A percentile compares a stretch with the other conserved stretches of the same genome.
phyloP scores from a whole-genome alignment of 64 coral and sea anemone genomes.

The Dendronephthya gigantea region DNA sequence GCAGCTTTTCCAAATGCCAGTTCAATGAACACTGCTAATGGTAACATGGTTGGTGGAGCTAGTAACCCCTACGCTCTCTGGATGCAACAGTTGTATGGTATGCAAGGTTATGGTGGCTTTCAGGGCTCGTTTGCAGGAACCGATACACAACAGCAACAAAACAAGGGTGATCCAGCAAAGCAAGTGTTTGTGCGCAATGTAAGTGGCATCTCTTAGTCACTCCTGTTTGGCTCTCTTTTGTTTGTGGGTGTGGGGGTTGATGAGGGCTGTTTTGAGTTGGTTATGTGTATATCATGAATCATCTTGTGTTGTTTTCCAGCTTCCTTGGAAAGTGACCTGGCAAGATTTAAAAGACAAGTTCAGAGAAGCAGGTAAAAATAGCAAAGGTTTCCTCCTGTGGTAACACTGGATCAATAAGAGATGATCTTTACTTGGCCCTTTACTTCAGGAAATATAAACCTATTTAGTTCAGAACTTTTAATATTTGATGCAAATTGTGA shows the following conservation, averaged over 20 bases:
- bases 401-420: no score
- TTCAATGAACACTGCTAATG: background rate
- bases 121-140: background rate
- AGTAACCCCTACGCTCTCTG: background rate
- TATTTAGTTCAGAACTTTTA: background rate
- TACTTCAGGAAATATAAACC: no score
- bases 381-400: no score
- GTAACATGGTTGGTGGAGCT: background rate
- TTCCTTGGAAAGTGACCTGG: conserved; percentile 94
- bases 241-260: background rate
- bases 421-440: no score
- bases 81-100: background rate
- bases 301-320: conserved; percentile 31
- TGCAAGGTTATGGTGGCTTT: background rate
- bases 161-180: conserved; percentile 38
- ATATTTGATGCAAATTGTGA: background rate
- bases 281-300: background rate
- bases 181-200: conserved; percentile 99
- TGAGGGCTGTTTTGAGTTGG: background rate
- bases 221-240: background rate
- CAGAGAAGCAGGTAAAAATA: conserved; percentile 60
- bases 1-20: background rate
- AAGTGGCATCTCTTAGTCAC: conserved; percentile 18
- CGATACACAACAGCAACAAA: background rate
- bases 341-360: conserved; percentile 98